Conservation (phyloP, 2,113 vertebrate species). For the Triplophysa dalaica region DNA sequence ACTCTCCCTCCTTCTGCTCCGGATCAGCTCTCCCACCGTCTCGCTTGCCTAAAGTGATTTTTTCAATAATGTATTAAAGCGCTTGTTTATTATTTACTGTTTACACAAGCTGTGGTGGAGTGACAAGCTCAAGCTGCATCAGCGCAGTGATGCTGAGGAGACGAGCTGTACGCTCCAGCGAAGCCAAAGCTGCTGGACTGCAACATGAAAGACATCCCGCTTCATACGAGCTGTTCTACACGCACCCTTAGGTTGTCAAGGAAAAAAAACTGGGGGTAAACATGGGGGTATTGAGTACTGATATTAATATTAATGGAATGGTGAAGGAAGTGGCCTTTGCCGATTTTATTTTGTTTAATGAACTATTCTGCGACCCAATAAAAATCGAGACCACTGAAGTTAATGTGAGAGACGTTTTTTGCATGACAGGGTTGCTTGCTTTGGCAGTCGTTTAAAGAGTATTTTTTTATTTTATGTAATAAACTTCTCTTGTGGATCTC, state of each 20-base stretch:
- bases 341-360: background rate
- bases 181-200: conserved; percentile 68
- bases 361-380: too few relatives aligned
- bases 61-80: conserved; percentile 77
- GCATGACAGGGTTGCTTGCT: too few relatives aligned
- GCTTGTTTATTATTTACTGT: conserved; percentile 80
- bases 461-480: too few relatives aligned
- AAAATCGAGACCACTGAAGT: too few relatives aligned
- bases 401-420: too few relatives aligned
- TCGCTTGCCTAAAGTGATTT: conserved; percentile 74
- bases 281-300: conserved; percentile 43
- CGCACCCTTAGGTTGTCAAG: conserved; percentile 68
- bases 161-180: conserved; percentile 62
- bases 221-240: conserved; percentile 69
- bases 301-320: conserved; percentile 67
- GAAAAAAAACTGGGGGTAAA: conserved; percentile 50
- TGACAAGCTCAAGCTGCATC: conserved; percentile 67
- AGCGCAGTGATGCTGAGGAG: conserved; percentile 54
- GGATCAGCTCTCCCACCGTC: conserved; percentile 21
- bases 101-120: conserved; percentile 73
- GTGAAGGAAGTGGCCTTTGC: conserved; percentile 52
- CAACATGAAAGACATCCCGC: conserved; percentile 74
- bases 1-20: conserved; percentile 19
- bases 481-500: too few relatives aligned
- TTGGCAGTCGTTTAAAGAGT: too few relatives aligned